Evolutionary conservation across 2,888 invertebrate genomes (phyloP).

Genomic region (Sphaerophoria rueppellii): DNA sequence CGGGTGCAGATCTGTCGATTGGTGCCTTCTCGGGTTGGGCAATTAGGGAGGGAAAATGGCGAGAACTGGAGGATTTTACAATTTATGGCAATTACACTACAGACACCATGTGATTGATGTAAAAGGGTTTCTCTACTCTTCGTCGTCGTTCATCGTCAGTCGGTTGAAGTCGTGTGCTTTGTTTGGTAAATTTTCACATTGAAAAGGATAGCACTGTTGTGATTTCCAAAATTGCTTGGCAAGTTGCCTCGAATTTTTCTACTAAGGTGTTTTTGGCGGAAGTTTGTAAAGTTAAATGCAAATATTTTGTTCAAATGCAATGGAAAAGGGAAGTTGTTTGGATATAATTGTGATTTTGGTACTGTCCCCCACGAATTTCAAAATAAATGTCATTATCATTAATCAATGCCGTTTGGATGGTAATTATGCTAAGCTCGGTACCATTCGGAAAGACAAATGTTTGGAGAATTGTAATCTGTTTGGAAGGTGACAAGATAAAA

Average conservation of each 20-base stretch:
- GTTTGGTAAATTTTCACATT: conserved; percentile 7
- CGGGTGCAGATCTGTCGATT: conserved; percentile 8
- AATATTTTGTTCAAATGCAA: conserved; percentile 31
- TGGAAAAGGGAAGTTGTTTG: conserved; percentile 41
- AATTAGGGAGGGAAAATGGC: conserved; percentile 69
- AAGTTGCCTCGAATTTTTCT: conserved; percentile 41
- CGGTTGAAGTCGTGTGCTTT: conserved; percentile 12
- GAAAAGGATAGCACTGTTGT: conserved; percentile 9
- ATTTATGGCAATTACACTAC: conserved; percentile 73
- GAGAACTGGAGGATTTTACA: conserved; percentile 67
- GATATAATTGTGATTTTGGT: conserved; percentile 47
- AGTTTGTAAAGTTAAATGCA: conserved; percentile 32
- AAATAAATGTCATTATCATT: conserved; percentile 55
- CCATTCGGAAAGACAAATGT: not conserved
- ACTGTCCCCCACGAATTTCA: conserved; percentile 39
- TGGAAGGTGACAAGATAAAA: conserved; percentile 7
- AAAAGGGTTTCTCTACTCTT: conserved; percentile 6
- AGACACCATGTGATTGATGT: conserved; percentile 71
- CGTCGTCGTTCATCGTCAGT: not conserved
- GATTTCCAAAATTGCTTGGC: conserved; percentile 57
- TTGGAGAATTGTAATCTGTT: not conserved
- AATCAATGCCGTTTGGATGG: conserved; percentile 26
- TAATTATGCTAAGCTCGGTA: conserved; percentile 15
- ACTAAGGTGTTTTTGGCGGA: conserved; percentile 26
- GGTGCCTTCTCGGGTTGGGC: conserved; percentile 42